Evolutionary conservation across 2,888 invertebrate genomes (phyloP).

Genomic region (Ichneumon xanthorius): DNA sequence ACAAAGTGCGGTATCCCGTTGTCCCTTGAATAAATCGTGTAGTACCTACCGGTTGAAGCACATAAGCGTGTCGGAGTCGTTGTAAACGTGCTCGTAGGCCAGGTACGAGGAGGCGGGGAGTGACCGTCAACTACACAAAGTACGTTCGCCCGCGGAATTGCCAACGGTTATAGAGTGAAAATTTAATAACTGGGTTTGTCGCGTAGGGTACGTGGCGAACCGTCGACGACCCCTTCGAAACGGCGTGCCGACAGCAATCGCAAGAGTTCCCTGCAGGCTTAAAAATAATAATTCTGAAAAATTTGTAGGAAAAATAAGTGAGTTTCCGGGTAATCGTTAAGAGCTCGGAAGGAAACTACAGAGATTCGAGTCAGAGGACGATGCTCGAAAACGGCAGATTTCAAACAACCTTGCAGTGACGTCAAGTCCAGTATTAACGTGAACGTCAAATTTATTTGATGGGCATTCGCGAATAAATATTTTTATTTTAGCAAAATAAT

Average conservation of each 20-base stretch:
- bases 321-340: background rate
- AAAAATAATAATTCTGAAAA: background rate
- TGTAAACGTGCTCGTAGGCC: constrained; percentile 8
- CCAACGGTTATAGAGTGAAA: constrained; percentile 25
- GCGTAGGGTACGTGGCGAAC: background rate
- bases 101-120: background rate
- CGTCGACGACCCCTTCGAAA: background rate
- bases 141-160: constrained; percentile 47
- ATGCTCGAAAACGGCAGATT: too few relatives aligned
- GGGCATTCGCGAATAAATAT: too few relatives aligned
- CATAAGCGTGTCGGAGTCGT: background rate
- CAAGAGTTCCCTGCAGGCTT: background rate
- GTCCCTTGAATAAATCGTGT: constrained; percentile 64
- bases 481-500: too few relatives aligned
- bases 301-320: background rate
- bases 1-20: constrained; percentile 52
- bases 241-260: background rate
- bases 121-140: constrained; percentile 25
- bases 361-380: too few relatives aligned
- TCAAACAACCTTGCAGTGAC: too few relatives aligned
- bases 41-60: background rate
- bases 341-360: background rate
- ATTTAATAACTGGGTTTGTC: constrained; percentile 24
- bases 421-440: too few relatives aligned
- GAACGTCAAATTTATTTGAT: too few relatives aligned